A percentile compares a stretch with the other conserved stretches of the same genome.
Conservation (phyloP, 1,140 invertebrate genomes). For the Gonioctena quinquepunctata region DNA sequence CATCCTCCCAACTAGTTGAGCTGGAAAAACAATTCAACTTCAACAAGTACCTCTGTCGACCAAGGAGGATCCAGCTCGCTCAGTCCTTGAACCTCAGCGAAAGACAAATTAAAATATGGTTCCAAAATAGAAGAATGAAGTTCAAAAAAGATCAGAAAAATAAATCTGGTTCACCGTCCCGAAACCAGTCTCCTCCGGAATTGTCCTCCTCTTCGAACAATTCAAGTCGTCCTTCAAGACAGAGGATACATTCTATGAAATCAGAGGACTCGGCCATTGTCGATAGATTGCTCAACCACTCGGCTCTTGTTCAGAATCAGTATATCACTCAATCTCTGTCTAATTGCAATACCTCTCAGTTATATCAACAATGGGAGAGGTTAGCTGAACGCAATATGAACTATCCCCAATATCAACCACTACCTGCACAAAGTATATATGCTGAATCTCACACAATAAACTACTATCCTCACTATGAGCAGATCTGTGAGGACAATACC, state of each 20-base stretch:
- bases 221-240: background rate
- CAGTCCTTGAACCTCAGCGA: conserved; percentile 73
- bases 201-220: background rate
- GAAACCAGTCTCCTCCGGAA: background rate
- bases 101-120: conserved; percentile 92
- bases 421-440: background rate
- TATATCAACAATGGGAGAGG: background rate
- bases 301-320: background rate
- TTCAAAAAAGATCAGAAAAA: conserved; percentile 61
- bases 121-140: conserved; percentile 70
- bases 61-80: conserved; percentile 79
- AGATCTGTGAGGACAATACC: background rate
- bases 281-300: background rate
- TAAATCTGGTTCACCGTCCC: background rate
- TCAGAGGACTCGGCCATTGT: background rate
- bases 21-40: conserved; percentile 80
- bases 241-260: background rate
- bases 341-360: background rate
- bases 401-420: background rate
- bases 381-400: background rate
- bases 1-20: conserved; percentile 77
- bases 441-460: background rate
- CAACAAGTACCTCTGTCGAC: conserved; percentile 78
- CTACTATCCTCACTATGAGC: background rate
- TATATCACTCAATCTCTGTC: background rate